Evolutionary conservation across 2,888 invertebrate genomes (phyloP).

Genomic region (Drosophila aldrichi): DNA sequence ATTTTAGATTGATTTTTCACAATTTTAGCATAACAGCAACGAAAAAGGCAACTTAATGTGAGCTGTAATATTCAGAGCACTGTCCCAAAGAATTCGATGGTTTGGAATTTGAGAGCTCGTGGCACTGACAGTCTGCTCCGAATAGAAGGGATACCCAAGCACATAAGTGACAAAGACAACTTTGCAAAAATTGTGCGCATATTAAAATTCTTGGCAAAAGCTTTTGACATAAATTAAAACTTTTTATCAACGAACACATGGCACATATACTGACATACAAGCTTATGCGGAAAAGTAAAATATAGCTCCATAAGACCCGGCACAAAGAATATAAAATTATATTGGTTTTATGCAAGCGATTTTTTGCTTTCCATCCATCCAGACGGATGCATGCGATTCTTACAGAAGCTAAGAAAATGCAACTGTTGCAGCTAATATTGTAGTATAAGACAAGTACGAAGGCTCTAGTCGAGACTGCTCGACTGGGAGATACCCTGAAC

Average conservation of each 20-base stretch:
- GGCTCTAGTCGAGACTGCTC: no score
- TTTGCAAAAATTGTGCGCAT: constrained; percentile 81
- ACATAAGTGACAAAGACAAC: constrained; percentile 61
- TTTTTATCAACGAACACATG: constrained; percentile 71
- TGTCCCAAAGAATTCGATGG: constrained; percentile 56
- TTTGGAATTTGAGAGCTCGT: constrained; percentile 29
- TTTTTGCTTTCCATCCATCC: background rate
- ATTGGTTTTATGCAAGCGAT: constrained; percentile 6
- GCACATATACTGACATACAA: constrained; percentile 17
- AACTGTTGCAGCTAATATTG: background rate
- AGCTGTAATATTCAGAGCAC: constrained; percentile 15
- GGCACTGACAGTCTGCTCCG: constrained; percentile 4
- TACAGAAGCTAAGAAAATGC: background rate
- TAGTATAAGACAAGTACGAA: no score
- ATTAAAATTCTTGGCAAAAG: constrained; percentile 85
- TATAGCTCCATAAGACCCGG: constrained; percentile 9
- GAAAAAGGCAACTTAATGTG: constrained; percentile 11
- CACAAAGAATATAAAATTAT: constrained; percentile 2
- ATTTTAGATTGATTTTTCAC: background rate
- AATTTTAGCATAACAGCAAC: background rate
- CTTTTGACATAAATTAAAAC: constrained; percentile 85
- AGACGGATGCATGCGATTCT: background rate
- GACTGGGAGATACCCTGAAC: no score
- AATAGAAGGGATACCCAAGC: constrained; percentile 33
- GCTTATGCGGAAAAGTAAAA: constrained; percentile 19